Evolutionary conservation across 2,888 invertebrate species (phyloP).

Genomic region (Protonemura montana): DNA sequence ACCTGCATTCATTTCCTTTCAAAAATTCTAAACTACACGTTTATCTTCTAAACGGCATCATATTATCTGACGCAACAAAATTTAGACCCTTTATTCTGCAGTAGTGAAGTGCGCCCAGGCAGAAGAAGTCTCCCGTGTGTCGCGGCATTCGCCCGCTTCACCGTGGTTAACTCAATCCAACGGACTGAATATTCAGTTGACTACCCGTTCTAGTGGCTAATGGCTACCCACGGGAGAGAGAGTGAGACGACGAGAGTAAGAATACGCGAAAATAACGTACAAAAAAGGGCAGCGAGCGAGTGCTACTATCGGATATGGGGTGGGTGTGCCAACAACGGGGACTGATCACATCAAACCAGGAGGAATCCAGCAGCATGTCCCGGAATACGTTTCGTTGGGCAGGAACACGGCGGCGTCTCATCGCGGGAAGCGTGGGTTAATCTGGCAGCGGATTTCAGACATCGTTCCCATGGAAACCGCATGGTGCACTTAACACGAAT

Average conservation of each 20-base stretch:
- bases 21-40: too few relatives aligned
- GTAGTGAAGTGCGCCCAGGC: neutral
- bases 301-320: neutral
- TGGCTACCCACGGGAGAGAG: neutral
- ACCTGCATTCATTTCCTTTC: too few relatives aligned
- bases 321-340: neutral
- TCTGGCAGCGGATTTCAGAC: neutral
- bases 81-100: neutral
- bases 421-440: neutral
- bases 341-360: neutral
- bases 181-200: neutral
- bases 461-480: neutral
- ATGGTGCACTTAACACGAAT: neutral
- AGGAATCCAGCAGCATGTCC: neutral
- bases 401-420: too few relatives aligned
- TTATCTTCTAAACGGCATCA: too few relatives aligned
- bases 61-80: too few relatives aligned
- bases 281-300: neutral
- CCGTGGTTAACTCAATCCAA: neutral
- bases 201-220: neutral
- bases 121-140: neutral
- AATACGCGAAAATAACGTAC: neutral
- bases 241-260: neutral
- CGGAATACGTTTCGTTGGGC: neutral
- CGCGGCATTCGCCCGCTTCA: neutral